phyloP scores from a whole-genome alignment of 2,888 invertebrate species.

The Sphecodes monilicornis region DNA sequence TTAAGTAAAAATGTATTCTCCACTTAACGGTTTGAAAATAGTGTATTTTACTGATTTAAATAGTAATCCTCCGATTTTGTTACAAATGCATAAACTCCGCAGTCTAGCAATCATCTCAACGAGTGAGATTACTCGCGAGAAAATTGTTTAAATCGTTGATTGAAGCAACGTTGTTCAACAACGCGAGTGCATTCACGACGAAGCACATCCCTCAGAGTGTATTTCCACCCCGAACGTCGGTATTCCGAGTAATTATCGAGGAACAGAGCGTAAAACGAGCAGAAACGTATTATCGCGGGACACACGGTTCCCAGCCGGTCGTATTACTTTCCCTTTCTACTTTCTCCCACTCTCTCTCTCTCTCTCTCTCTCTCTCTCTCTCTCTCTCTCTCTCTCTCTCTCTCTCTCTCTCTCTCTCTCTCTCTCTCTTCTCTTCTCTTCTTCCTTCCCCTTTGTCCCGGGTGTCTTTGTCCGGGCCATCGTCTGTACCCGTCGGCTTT shows the following conservation, averaged over 20 bases:
- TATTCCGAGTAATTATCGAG: constrained; percentile 71
- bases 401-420: background rate
- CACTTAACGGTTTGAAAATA: too few relatives aligned
- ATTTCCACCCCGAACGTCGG: constrained; percentile 32
- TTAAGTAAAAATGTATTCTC: too few relatives aligned
- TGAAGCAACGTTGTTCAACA: background rate
- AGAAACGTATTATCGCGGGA: constrained; percentile 68
- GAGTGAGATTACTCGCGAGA: too few relatives aligned
- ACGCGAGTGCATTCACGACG: background rate
- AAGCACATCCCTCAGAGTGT: background rate
- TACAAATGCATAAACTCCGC: too few relatives aligned
- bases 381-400: constrained; percentile 53
- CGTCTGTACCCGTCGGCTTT: constrained; percentile 61
- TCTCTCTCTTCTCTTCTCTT: background rate
- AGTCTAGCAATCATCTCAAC: too few relatives aligned
- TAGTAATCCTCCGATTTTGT: too few relatives aligned
- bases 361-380: background rate
- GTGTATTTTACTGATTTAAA: too few relatives aligned
- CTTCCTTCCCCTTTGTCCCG: constrained; percentile 31
- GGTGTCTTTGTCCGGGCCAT: constrained; percentile 57
- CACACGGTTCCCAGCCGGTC: constrained; percentile 56
- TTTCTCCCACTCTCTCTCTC: background rate
- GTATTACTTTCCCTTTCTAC: constrained; percentile 61
- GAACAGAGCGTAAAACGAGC: constrained; percentile 46
- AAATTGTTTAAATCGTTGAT: background rate